These are phyloP conservation scores for Drymonia ruficornis DNA, from an alignment of 2,888 invertebrate species.

Conservation along the genomic window DNA sequence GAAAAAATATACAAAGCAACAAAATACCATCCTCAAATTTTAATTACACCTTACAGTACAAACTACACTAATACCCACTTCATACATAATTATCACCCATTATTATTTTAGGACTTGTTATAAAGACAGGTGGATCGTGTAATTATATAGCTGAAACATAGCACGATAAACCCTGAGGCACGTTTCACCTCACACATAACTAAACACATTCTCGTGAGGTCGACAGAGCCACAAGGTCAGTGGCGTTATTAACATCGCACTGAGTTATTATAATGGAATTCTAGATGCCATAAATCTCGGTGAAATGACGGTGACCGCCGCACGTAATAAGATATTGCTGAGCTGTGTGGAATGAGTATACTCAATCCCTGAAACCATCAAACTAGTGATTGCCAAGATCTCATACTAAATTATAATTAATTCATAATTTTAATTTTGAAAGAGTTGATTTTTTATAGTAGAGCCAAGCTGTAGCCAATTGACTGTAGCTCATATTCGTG, in stretches of 20 bases:
- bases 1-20: too few relatives aligned
- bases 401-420: too few relatives aligned
- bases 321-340: not conserved
- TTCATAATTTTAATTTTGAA: too few relatives aligned
- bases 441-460: too few relatives aligned
- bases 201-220: conserved; percentile 24
- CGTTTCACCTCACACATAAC: conserved; percentile 15
- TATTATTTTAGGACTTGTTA: not conserved
- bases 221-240: conserved; percentile 28
- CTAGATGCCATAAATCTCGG: conserved; percentile 37
- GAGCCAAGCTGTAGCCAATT: too few relatives aligned
- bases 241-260: conserved; percentile 35
- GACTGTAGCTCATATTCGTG: too few relatives aligned
- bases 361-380: too few relatives aligned
- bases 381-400: too few relatives aligned
- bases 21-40: too few relatives aligned
- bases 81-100: too few relatives aligned
- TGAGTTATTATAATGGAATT: conserved; percentile 44
- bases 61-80: too few relatives aligned
- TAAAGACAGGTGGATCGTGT: not conserved
- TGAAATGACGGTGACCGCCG: conserved; percentile 27
- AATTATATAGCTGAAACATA: not conserved
- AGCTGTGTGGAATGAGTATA: not conserved
- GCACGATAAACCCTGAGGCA: not conserved
- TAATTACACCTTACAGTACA: too few relatives aligned